Conservation (phyloP, 2,797 vertebrate species). For the Glyptemys insculpta region DNA sequence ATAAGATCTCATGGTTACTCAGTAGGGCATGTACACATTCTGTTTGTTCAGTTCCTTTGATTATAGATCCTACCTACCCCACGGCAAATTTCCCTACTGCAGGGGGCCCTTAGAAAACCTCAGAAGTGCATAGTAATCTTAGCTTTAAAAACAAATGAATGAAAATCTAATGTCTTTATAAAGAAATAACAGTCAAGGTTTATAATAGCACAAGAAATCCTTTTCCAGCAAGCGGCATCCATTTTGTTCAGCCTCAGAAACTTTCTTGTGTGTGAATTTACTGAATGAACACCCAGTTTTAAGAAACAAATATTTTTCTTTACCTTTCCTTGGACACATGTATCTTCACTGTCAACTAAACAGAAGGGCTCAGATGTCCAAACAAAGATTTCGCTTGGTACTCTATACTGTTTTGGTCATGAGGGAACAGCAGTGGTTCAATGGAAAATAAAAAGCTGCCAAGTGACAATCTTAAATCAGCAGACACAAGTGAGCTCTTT, state of each 20-base stretch:
- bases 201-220: not conserved
- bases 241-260: conserved; percentile 12
- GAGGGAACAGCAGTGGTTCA: not conserved
- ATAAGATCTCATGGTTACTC: not conserved
- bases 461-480: conserved; percentile 24
- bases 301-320: conserved; percentile 17
- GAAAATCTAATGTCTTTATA: conserved; percentile 10
- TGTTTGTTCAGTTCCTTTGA: not conserved
- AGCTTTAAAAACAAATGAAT: not conserved
- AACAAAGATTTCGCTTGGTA: not conserved
- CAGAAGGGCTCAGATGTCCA: conserved; percentile 14
- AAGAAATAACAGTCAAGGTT: not conserved
- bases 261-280: not conserved
- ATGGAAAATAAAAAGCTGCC: conserved; percentile 19
- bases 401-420: not conserved
- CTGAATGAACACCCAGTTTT: not conserved
- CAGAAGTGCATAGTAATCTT: not conserved
- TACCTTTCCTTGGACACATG: not conserved
- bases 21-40: not conserved
- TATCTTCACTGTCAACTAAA: conserved; percentile 16
- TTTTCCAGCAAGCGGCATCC: not conserved
- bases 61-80: not conserved
- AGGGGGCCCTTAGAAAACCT: not conserved
- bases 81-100: not conserved
- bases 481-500: not conserved